phyloP scores from a whole-genome alignment of 1,140 invertebrate species.

The Drosophila sproati region DNA sequence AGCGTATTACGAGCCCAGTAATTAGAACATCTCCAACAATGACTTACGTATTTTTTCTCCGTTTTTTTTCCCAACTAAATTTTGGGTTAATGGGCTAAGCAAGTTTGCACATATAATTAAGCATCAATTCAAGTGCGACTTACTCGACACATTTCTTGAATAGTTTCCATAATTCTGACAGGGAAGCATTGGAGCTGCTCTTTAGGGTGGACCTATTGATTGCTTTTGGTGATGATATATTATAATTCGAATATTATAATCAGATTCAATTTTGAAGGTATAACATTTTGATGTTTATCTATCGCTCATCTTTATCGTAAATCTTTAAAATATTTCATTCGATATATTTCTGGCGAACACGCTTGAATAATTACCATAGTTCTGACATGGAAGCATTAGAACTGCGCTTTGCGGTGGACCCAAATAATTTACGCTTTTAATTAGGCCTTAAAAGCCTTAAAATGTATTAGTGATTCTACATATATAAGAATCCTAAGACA shows the following conservation, averaged over 20 bases:
- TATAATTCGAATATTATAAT: too few species aligned
- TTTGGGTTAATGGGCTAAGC: conserved; percentile 61
- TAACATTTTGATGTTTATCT: too few species aligned
- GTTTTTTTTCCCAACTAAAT: conserved; percentile 26
- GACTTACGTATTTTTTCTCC: conserved; percentile 47
- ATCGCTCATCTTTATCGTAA: too few species aligned
- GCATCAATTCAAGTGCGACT: background rate
- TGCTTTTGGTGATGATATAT: too few species aligned
- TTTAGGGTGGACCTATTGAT: too few species aligned
- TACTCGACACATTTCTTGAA: background rate
- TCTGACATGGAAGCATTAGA: conserved; percentile 52
- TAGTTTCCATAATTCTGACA: conserved; percentile 19
- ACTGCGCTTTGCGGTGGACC: conserved; percentile 14
- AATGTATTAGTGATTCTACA: too few species aligned
- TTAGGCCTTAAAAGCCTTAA: too few species aligned
- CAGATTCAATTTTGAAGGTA: too few species aligned
- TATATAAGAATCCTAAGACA: too few species aligned
- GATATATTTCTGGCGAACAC: too few species aligned
- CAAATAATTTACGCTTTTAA: too few species aligned
- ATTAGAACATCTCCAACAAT: conserved; percentile 63
- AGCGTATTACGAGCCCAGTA: conserved; percentile 32
- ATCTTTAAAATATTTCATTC: too few species aligned
- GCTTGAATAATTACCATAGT: background rate
- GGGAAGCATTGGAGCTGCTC: conserved; percentile 54
- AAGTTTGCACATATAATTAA: conserved; percentile 38